A percentile compares a stretch with the other conserved stretches of the same genome.
These are phyloP conservation scores for Ochropleura leucogaster DNA, from an alignment of 2,888 invertebrate genomes.

Conservation along the genomic window DNA sequence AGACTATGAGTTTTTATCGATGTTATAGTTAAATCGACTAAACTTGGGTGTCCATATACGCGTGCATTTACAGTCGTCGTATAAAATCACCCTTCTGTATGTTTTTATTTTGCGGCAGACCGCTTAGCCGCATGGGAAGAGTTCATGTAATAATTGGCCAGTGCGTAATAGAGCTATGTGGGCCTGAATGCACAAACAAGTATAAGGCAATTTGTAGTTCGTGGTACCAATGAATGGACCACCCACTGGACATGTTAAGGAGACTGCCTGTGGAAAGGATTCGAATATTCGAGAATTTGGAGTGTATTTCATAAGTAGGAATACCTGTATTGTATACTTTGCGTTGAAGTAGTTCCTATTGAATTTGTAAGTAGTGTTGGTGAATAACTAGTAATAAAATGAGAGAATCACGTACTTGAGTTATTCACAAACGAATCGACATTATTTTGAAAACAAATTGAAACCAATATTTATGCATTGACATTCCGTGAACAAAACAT, in stretches of 20 bases:
- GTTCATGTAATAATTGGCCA: slow-evolving; percentile 81
- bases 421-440: neutral
- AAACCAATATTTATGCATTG: neutral
- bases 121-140: slow-evolving; percentile 75
- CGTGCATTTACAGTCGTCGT: neutral
- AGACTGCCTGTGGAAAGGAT: slow-evolving; percentile 45
- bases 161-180: slow-evolving; percentile 80
- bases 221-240: slow-evolving; percentile 76
- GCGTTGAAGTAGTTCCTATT: neutral
- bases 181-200: slow-evolving; percentile 77
- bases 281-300: neutral
- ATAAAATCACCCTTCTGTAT: neutral
- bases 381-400: neutral
- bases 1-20: neutral
- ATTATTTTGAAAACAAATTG: neutral
- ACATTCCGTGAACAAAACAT: neutral
- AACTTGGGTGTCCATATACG: neutral
- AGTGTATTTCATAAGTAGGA: slow-evolving; percentile 1
- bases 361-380: neutral
- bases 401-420: neutral
- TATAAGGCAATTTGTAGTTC: slow-evolving; percentile 79
- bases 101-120: neutral
- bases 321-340: neutral
- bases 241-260: slow-evolving; percentile 74
- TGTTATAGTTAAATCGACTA: neutral